Evolutionary conservation across 30 jellyfish, hydroid and myxozoan genomes (phyloP).

Genomic region (Aurelia aurita complex sp. Pacific): DNA sequence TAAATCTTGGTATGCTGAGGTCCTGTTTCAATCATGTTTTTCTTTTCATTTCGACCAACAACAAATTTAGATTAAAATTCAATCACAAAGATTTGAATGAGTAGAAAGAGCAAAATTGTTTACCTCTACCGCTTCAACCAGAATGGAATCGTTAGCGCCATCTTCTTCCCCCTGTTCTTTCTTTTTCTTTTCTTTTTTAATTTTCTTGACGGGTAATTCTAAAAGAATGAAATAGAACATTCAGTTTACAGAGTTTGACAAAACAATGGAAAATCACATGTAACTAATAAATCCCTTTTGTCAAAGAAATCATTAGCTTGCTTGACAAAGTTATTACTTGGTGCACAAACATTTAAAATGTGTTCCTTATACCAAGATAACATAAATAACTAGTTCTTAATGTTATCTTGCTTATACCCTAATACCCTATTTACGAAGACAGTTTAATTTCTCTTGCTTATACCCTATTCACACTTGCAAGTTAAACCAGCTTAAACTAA

Average conservation of each 20-base stretch:
- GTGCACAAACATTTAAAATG: background rate
- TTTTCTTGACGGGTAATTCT: conserved; percentile 77
- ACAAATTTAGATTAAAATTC: background rate
- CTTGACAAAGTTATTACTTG: too few species aligned
- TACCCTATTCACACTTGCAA: too few species aligned
- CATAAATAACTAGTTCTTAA: too few species aligned
- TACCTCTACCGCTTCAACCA: conserved; percentile 1
- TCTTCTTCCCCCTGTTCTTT: conserved; percentile 49
- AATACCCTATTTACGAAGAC: too few species aligned
- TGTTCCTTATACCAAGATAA: too few species aligned
- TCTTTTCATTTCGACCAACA: background rate
- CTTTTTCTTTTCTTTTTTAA: conserved; percentile 76
- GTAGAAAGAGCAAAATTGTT: background rate
- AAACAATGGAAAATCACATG: background rate
- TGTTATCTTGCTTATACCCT: too few species aligned
- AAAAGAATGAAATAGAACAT: background rate
- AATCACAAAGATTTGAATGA: background rate
- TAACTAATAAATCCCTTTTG: background rate
- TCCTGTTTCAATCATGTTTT: too few species aligned
- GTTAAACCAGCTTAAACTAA: too few species aligned
- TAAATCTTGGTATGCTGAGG: too few species aligned
- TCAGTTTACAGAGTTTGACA: background rate
- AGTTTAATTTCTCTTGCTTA: too few species aligned
- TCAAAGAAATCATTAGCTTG: background rate
- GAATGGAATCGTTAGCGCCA: background rate